A percentile compares a stretch with the other conserved stretches of the same genome.
These are phyloP conservation scores for Macrochelys suwanniensis DNA, from an alignment of 2,797 vertebrate species.

Conservation along the genomic window DNA sequence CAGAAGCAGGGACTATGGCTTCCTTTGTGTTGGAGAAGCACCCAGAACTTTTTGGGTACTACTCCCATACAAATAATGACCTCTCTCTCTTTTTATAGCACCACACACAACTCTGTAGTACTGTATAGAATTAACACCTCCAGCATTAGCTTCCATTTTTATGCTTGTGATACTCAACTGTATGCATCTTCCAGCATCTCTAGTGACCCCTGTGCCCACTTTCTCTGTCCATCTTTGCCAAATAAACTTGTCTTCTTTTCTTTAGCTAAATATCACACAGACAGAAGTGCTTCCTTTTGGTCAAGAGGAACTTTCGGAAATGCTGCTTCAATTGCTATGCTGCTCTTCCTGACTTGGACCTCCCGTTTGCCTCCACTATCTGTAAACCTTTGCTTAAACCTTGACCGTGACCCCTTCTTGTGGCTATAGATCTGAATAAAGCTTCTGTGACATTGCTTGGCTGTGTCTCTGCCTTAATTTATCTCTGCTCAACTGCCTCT, in stretches of 20 bases:
- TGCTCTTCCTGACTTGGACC: neutral
- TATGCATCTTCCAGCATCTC: neutral
- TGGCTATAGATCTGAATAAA: fast-evolving
- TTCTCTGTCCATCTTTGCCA: neutral
- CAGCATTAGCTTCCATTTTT: neutral
- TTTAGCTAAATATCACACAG: too few relatives aligned
- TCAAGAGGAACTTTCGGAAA: fast-evolving
- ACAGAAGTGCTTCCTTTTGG: neutral
- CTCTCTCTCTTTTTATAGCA: neutral
- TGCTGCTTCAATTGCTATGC: neutral
- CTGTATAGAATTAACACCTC: neutral
- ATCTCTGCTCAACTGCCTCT: neutral
- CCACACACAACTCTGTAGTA: neutral
- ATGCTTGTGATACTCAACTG: neutral
- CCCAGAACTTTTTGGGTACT: neutral
- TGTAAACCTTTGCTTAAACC: neutral
- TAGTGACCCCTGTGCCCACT: neutral
- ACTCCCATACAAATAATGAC: neutral
- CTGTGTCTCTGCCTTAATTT: neutral
- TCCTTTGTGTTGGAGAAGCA: neutral
- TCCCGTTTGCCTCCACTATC: neutral
- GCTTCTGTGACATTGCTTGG: neutral
- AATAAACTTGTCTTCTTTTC: neutral
- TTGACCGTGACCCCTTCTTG: neutral
- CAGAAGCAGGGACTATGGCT: neutral